Percentiles rank a stretch among this genome's conserved stretches.
Conservation (phyloP, 2,888 invertebrate species). For the Dexiosoma caninum region DNA sequence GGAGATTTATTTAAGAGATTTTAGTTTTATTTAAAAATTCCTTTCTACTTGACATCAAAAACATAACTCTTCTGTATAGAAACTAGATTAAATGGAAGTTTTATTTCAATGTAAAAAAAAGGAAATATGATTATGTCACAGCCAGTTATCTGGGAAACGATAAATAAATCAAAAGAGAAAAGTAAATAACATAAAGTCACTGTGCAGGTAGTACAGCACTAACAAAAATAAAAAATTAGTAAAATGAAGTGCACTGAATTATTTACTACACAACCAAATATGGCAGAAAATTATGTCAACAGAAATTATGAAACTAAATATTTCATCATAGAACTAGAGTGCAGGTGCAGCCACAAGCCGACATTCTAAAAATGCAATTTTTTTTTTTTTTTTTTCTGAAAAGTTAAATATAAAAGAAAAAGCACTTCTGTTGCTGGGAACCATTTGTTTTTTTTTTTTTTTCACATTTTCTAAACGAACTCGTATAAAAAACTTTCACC, state of each 20-base stretch:
- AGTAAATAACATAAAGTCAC: no score
- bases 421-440: no score
- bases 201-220: background rate
- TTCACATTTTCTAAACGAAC: background rate
- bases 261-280: no score
- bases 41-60: slow-evolving; percentile 10
- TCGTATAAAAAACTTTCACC: background rate
- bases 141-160: background rate
- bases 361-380: no score
- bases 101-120: background rate
- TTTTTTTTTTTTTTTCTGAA: no score
- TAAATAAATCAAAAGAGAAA: background rate
- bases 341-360: no score
- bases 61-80: background rate
- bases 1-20: background rate
- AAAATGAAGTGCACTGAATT: no score
- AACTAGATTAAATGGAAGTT: background rate
- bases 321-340: no score
- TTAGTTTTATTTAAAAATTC: background rate
- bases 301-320: no score
- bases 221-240: background rate
- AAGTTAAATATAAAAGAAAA: no score
- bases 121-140: background rate
- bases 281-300: no score
- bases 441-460: background rate